Percentiles rank a stretch among this genome's conserved stretches.
Conservation (phyloP, 2,888 invertebrate genomes). For the Unio delphinus region DNA sequence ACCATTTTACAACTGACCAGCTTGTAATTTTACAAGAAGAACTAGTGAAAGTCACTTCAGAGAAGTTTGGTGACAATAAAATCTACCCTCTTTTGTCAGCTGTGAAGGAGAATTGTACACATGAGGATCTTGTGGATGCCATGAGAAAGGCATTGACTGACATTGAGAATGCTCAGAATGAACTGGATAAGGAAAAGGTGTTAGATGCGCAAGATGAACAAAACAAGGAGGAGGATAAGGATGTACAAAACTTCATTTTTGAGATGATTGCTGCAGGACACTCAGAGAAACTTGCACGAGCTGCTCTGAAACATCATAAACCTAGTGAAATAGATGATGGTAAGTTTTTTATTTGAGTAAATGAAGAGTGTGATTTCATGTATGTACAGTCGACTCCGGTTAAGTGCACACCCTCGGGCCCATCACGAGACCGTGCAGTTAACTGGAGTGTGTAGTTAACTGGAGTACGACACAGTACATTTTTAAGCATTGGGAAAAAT, state of each 20-base stretch:
- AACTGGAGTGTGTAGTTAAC: too few relatives aligned
- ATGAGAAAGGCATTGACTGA: conserved; percentile 31
- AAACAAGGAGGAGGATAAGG: neutral
- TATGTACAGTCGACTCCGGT: too few relatives aligned
- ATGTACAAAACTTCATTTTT: conserved; percentile 18
- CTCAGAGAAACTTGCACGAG: conserved; percentile 19
- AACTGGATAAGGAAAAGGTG: neutral
- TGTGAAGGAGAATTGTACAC: conserved; percentile 35
- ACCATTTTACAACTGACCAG: conserved; percentile 56
- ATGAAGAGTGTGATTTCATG: too few relatives aligned
- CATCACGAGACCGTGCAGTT: too few relatives aligned
- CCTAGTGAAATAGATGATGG: conserved; percentile 23
- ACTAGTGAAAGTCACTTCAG: conserved; percentile 34
- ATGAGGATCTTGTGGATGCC: conserved; percentile 32
- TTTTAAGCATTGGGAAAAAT: too few relatives aligned
- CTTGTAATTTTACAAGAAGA: conserved; percentile 54
- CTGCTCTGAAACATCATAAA: conserved; percentile 16
- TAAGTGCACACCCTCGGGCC: too few relatives aligned
- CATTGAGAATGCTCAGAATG: conserved; percentile 12
- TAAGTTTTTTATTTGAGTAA: neutral
- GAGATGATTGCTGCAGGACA: conserved; percentile 26
- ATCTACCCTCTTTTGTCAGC: neutral
- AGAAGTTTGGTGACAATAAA: conserved; percentile 14
- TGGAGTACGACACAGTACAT: too few relatives aligned
- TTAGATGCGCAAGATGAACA: conserved; percentile 1